A percentile compares a stretch with the other conserved stretches of the same genome.
Conservation (phyloP, 2,888 invertebrate genomes). For the Sphaeridia pumilis region DNA sequence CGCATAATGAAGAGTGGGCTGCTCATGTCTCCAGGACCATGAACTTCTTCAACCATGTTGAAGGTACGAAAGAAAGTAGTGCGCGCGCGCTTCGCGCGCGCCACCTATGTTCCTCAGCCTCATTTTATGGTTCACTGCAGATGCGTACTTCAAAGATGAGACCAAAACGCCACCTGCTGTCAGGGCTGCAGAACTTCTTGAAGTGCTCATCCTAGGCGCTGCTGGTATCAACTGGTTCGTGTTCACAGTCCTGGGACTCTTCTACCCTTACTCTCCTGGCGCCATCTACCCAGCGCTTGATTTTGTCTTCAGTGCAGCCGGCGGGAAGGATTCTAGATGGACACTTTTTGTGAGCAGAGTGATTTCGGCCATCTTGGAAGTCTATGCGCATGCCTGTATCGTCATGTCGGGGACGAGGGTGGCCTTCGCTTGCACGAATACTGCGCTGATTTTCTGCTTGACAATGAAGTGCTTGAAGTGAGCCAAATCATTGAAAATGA, state of each 20-base stretch:
- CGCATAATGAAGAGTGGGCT: not conserved
- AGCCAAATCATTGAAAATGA: not conserved
- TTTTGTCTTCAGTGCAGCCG: not conserved
- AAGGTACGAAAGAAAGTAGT: not conserved
- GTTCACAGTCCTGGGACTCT: not conserved
- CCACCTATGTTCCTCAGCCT: too few relatives aligned
- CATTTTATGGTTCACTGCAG: too few relatives aligned
- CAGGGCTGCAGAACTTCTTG: not conserved
- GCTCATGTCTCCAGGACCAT: not conserved
- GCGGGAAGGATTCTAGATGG: too few relatives aligned
- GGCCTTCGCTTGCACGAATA: not conserved
- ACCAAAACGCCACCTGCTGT: not conserved
- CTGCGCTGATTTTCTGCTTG: not conserved
- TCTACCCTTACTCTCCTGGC: not conserved
- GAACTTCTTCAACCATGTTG: not conserved
- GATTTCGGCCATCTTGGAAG: not conserved
- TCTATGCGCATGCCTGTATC: not conserved
- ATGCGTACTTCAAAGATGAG: not conserved
- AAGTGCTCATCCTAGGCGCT: not conserved
- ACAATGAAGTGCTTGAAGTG: not conserved
- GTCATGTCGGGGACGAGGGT: not conserved
- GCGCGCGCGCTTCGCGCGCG: too few relatives aligned
- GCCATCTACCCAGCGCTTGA: not conserved
- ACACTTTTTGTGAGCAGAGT: not conserved
- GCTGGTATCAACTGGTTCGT: not conserved